Conservation (phyloP, 2,888 invertebrate species). For the Cordilura impudica region DNA sequence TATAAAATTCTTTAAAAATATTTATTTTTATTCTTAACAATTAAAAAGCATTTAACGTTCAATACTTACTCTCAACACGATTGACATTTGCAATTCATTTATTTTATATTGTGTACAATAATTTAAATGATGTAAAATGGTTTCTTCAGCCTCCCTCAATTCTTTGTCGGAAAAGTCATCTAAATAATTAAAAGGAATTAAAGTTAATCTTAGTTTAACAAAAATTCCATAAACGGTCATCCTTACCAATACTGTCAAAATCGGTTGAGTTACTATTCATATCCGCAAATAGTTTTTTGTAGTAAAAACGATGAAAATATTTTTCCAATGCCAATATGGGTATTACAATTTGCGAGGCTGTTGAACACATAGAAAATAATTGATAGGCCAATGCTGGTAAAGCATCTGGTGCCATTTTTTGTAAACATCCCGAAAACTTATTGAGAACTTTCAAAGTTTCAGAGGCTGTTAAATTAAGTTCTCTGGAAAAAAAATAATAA, state of each 20-base stretch:
- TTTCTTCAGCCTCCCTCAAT: constrained; percentile 81
- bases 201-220: not conserved
- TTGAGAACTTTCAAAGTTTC: constrained; percentile 80
- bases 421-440: constrained; percentile 80
- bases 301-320: constrained; percentile 79
- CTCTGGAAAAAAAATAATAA: constrained; percentile 74
- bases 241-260: constrained; percentile 75
- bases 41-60: not conserved
- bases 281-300: constrained; percentile 75
- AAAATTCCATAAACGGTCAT: not conserved
- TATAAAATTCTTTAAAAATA: constrained; percentile 78
- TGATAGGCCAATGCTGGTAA: constrained; percentile 83
- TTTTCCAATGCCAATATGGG: constrained; percentile 79
- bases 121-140: constrained; percentile 81
- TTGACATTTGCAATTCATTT: constrained; percentile 73
- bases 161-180: constrained; percentile 79
- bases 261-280: constrained; percentile 76
- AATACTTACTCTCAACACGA: constrained; percentile 69
- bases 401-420: constrained; percentile 80
- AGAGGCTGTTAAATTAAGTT: constrained; percentile 79
- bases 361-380: constrained; percentile 80
- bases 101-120: constrained; percentile 76
- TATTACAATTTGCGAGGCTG: constrained; percentile 74
- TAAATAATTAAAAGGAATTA: constrained; percentile 64
- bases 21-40: not conserved